These are phyloP conservation scores for Drosophila antonietae DNA, from an alignment of 2,888 invertebrate genomes.

Conservation along the genomic window DNA sequence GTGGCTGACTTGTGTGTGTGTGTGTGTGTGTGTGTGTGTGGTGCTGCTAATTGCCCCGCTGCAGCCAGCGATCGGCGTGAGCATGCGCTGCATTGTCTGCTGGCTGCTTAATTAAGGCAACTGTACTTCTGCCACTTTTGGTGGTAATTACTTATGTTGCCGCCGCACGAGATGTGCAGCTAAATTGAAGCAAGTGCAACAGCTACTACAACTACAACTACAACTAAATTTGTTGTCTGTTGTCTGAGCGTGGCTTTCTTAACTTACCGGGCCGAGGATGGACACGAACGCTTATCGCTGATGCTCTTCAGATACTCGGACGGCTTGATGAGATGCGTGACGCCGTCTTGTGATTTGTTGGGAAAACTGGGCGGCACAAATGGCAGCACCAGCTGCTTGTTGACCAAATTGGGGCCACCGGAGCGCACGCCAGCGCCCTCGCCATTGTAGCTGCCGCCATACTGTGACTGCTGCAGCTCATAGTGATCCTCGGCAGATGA, in stretches of 20 bases:
- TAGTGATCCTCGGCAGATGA: conserved; percentile 82
- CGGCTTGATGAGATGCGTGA: conserved; percentile 95
- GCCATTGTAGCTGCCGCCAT: conserved; percentile 66
- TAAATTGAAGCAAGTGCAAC: conserved; percentile 35
- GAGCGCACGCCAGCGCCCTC: conserved; percentile 66
- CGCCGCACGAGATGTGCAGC: conserved; percentile 67
- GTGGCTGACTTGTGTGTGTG: conserved; percentile 35
- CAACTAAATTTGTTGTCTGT: too few species aligned
- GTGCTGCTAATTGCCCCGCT: conserved; percentile 55
- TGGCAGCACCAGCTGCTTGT: conserved; percentile 93
- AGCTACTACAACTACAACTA: too few species aligned
- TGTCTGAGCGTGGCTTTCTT: conserved; percentile 30
- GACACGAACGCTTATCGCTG: conserved; percentile 87
- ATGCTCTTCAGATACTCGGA: conserved; percentile 96
- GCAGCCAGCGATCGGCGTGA: conserved; percentile 25
- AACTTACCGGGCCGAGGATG: conserved; percentile 85
- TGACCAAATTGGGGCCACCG: conserved; percentile 89
- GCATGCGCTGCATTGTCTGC: conserved; percentile 33
- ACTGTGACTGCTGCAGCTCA: conserved; percentile 82
- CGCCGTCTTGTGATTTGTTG: conserved; percentile 88
- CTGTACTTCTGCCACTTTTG: conserved; percentile 66
- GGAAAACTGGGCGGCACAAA: conserved; percentile 97
- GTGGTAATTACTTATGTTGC: conserved; percentile 63
- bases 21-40: conserved; percentile 23
- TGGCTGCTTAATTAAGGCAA: conserved; percentile 67